Evolutionary conservation across 37 sponge, comb jelly and placozoan genomes (phyloP), one percentile per base, ranked within the genome.

Genomic region (Ianthella basta): DNA sequence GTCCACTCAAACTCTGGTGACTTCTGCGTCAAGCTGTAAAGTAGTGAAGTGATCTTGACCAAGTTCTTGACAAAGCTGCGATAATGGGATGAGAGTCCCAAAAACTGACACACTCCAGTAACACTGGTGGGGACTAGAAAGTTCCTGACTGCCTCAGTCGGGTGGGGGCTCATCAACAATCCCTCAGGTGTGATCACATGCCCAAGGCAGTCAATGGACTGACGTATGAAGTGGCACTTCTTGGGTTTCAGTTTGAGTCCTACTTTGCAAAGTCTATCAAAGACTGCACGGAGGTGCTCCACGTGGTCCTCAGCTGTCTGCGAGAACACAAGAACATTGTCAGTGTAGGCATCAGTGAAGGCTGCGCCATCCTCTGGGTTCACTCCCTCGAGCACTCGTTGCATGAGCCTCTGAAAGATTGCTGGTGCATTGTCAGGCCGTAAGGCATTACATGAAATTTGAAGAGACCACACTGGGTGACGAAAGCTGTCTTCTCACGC

Each of bases 361-460:
- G 20, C 80, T 53, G 32, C 54, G 21, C 85, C 75, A 32, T 55
- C 59, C 16, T 72, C 20, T 10, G 81, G 56, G 34, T 55, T 79
- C 34, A 89, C 35, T 2, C 80, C 89, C 18, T 56, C 23, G 40
- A 89, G 55, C 34, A 89, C 89, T 6, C 36, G 12, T 38, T 89
- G 72, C 84, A 89, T 89, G 23, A 88, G 53, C 18, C 84, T 65
- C 63, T 88, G 89, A 56, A 88, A 85, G 12, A 61, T 54, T 10
- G 82, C 81, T 36, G 88, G 84, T 41, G 83, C 84, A 60, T 88
- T 88, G 39, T 74, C 44, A 85, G 25, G 5, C 87, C 87, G 27
- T 81, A 86, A 21, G 87, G 87, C 86, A 86, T 86, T 10, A 80
- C 80, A 4, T 40, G 55, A 80, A 80, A 86, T 40, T 86, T 72